Evolutionary conservation across 2,113 vertebrate genomes (phyloP).

Genomic region (Piprites chloris): DNA sequence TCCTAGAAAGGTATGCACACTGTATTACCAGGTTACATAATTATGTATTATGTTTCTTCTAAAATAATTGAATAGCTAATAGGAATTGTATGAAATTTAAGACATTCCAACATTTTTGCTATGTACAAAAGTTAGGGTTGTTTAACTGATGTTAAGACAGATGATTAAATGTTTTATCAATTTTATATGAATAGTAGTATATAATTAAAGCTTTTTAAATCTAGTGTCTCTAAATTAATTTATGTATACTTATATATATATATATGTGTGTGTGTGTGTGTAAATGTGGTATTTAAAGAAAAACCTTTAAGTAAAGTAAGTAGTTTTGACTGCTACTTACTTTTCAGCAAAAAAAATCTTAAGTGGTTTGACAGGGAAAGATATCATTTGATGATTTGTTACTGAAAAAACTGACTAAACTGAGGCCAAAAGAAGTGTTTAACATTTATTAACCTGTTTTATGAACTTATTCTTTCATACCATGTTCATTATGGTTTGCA

Average conservation of each 20-base stretch:
- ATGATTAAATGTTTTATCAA: neutral
- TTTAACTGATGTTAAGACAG: neutral
- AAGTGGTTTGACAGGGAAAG: neutral
- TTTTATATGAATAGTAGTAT: neutral
- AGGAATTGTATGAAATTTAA: neutral
- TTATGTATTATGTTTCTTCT: neutral
- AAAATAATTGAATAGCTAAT: neutral
- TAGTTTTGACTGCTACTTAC: neutral
- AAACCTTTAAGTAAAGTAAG: neutral
- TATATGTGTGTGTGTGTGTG: neutral
- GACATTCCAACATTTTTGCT: neutral
- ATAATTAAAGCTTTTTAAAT: neutral
- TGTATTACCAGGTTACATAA: neutral
- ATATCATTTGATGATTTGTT: neutral
- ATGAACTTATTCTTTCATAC: neutral
- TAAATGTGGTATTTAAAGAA: neutral
- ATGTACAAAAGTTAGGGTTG: neutral
- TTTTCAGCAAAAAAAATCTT: neutral
- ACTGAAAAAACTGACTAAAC: neutral
- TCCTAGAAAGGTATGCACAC: neutral
- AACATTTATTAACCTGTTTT: neutral
- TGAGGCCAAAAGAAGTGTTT: neutral
- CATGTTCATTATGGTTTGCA: neutral
- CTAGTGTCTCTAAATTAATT: neutral
- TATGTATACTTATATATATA: neutral